Evolutionary conservation across 2,797 vertebrate species (phyloP), one percentile per base, ranked within the genome.

Genomic region (Pteronotus mesoamericanus): DNA sequence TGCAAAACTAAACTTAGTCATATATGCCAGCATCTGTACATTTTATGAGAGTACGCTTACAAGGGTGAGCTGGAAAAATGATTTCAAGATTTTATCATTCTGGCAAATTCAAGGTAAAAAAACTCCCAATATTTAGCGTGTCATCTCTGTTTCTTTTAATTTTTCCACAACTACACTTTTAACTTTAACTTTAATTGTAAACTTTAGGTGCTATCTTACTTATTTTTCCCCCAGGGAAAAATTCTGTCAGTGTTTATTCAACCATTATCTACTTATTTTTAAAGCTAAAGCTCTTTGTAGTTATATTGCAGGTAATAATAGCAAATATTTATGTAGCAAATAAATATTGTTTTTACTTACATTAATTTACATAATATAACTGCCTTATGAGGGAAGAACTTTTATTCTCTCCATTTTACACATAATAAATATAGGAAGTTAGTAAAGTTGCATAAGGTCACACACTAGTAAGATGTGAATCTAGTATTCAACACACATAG

Each of bases 21-120:
- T 46, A 4, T 80, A 75, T 77, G 64, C 21, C 7, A 46, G n/a
- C 3, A 42, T 94, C 48, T 93, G 22, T 78, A 71, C 26, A 85
- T 94, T 94, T 96, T 79, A 83, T 22, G 34, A 66, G 2, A 92
- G n/a, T 22, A 71, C 14, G 5, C 32, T 79, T 91, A 8, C 53
- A 92, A 84, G 11, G 19, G 7, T 68, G 42, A 89, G 7, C 9
- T 92, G 9, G 34, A 92, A 93, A 75, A 26, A 10, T n/a, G 19
- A 86, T 80, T 88, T 96, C 22, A 92, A 79, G 26, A 24, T 68
- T 72, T 74, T 55, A 78, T 46, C 15, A 89, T 26, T 85, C 16
- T 72, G 80, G 59, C 69, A 91, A 71, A 91, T 75, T 95, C n/a
- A 96, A 93, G 79, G 16, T 89, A 78, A 94, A 85, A 26, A 69